These are phyloP conservation scores for Cryptocephalus primarius DNA, from an alignment of 2,888 invertebrate genomes.

Conservation along the genomic window DNA sequence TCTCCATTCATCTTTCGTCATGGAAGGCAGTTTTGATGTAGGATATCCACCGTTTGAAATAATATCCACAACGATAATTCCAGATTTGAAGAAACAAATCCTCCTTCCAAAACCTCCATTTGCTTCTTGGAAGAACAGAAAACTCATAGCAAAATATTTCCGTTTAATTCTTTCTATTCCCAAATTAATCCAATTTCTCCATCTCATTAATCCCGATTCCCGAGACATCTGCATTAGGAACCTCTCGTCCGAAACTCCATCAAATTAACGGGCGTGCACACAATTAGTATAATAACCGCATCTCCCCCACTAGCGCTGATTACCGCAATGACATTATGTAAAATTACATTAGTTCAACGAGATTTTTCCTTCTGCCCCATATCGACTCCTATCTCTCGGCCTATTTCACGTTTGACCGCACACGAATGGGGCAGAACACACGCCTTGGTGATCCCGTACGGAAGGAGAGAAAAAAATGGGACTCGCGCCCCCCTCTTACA, in stretches of 20 bases:
- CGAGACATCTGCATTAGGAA: neutral
- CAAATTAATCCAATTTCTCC: neutral
- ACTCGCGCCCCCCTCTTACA: neutral
- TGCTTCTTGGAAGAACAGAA: too few species aligned
- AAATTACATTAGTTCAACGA: too few species aligned
- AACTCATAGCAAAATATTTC: neutral
- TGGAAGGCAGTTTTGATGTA: too few species aligned
- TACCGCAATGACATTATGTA: too few species aligned
- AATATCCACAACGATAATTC: too few species aligned
- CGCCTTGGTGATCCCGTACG: constrained; percentile 55
- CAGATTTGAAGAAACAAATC: too few species aligned
- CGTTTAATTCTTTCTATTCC: neutral
- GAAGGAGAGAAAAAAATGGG: constrained; percentile 4
- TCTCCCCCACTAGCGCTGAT: too few species aligned
- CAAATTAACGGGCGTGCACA: neutral
- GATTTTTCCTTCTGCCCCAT: too few species aligned
- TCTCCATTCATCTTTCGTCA: too few species aligned
- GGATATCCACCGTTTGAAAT: too few species aligned
- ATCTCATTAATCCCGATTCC: neutral
- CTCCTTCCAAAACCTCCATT: too few species aligned
- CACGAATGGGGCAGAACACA: constrained; percentile 46
- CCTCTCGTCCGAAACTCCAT: too few species aligned
- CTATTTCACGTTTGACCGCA: constrained; percentile 57
- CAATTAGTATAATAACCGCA: constrained; percentile 3
- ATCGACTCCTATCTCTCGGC: constrained; percentile 20